Base-by-base conservation (phyloP, 2,797 vertebrate species). In the Ctenopoma multispine region DNA sequence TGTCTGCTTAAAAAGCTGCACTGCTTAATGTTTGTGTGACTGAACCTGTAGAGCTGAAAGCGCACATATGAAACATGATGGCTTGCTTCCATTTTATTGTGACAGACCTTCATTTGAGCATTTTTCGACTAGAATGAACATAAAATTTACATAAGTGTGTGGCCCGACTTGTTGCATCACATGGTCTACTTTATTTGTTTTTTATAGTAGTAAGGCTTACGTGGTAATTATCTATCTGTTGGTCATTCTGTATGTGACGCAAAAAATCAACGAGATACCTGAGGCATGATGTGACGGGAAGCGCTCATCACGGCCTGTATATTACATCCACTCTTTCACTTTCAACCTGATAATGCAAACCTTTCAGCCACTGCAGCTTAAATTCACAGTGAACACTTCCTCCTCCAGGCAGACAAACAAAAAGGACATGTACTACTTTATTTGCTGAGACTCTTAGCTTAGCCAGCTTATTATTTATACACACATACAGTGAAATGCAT, bases 111-210 rank as follows among this genome's bases (percentile, higher is more conserved):
- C 8, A 17, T 56, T 51, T 34, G 18, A 60, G 40, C 18, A 57
- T 55, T 41, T 65, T 76, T 44, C 18, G 34, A 15, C 27, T 24
- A 31, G 48, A 59, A 49, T 40, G 15, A 59, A 56, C 29, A 27
- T 56, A n/a, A 6, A 7, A 58, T 73, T 71, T 55, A 43, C 29
- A 54, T 40, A 49, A 83, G 60, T 36, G 46, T 66, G 61, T 59
- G 44, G 27, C 59, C 49, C 41, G 8, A 63, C 21, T 43, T 24
- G 59, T 53, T 47, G 40, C 23, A 53, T 63, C 51, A 63, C 17
- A 67, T 41, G 18, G 49, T 60, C 50, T 24, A 4, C 41, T 18
- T 27, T 17, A 18, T n/a, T n/a, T 69, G 41, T 49, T 68, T 29
- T 8, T 18, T 10, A 24, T 24, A 15, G 34, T 10, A 7, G 20